These are phyloP conservation scores for Camelus bactrianus DNA, from an alignment of 2,113 vertebrate genomes.

Conservation along the genomic window DNA sequence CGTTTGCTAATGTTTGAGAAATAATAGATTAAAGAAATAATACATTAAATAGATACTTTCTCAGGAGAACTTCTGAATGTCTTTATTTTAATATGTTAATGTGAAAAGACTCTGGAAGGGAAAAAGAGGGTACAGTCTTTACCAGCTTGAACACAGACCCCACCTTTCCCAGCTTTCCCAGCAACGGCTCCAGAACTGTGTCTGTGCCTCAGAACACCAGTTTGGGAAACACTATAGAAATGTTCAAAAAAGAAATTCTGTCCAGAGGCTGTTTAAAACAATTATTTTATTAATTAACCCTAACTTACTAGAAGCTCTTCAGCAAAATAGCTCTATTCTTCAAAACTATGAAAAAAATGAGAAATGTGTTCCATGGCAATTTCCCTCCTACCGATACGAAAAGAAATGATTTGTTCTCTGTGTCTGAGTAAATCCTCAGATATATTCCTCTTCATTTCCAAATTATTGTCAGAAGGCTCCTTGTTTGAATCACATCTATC, in stretches of 20 bases:
- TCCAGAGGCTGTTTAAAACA: not conserved
- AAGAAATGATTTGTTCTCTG: not conserved
- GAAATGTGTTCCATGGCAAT: not conserved
- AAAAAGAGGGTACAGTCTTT: not conserved
- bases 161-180: not conserved
- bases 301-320: not conserved
- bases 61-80: not conserved
- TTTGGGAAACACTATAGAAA: not conserved
- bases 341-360: not conserved
- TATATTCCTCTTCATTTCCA: not conserved
- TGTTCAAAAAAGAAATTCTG: not conserved
- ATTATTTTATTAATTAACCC: not conserved
- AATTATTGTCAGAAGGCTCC: not conserved
- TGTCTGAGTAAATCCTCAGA: not conserved
- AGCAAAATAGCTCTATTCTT: not conserved
- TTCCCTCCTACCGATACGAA: slow-evolving; percentile 6
- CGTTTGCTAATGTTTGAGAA: not conserved
- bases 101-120: not conserved
- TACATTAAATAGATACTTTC: not conserved
- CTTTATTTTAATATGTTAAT: not conserved
- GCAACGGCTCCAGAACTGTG: not conserved
- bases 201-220: not conserved
- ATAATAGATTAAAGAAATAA: not conserved
- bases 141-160: not conserved
- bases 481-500: not conserved